phyloP scores from a whole-genome alignment of 2,797 vertebrate species.

The Danionella dracula region DNA sequence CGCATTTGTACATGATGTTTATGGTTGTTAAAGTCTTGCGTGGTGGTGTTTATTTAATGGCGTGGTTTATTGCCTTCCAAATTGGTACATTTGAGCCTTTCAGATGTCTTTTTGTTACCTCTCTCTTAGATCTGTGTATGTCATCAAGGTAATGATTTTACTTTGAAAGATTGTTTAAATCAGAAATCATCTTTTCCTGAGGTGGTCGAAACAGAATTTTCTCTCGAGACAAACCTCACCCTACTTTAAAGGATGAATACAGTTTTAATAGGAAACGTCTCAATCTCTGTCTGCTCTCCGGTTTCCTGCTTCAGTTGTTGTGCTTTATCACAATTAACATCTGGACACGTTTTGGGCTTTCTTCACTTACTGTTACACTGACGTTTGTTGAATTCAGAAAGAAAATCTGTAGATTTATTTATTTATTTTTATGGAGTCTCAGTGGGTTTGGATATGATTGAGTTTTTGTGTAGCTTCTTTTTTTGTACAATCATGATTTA shows the following conservation, averaged over 20 bases:
- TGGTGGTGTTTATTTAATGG: not conserved
- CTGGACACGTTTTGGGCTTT: too few species aligned
- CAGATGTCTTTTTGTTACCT: not conserved
- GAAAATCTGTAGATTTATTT: not conserved
- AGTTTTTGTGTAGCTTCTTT: not conserved
- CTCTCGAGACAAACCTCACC: not conserved
- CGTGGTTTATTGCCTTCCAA: not conserved
- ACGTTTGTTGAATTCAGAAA: not conserved
- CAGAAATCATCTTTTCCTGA: not conserved
- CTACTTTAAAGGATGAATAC: not conserved
- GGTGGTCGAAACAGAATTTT: constrained; percentile 19
- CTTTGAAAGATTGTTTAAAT: not conserved
- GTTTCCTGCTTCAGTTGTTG: constrained; percentile 5
- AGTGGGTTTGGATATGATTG: not conserved
- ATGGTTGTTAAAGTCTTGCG: not conserved
- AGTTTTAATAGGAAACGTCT: constrained; percentile 10
- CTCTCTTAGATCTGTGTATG: not conserved
- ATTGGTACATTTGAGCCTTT: not conserved
- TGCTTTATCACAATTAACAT: not conserved
- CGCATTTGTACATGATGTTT: constrained; percentile 15
- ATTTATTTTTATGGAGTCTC: constrained; percentile 1
- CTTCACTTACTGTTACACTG: too few species aligned
- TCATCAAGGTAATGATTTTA: not conserved
- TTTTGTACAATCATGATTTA: constrained; percentile 9
- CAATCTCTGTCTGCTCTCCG: not conserved